Percentiles rank a stretch among this genome's conserved stretches.
phyloP scores from a whole-genome alignment of 2,113 vertebrate species.

The Nestor notabilis region DNA sequence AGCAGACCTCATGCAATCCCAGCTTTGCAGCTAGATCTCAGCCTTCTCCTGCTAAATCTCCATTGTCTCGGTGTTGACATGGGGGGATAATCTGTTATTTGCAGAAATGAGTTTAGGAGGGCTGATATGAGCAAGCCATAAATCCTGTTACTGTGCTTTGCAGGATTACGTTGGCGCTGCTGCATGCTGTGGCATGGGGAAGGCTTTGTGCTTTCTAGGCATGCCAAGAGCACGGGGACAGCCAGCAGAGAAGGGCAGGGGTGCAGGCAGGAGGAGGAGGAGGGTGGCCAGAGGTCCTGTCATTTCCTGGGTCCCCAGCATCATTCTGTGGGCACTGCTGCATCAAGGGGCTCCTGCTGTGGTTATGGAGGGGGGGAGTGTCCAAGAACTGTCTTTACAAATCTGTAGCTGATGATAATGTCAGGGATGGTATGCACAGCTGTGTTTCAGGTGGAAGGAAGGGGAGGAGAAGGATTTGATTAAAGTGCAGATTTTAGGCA shows the following conservation, averaged over 20 bases:
- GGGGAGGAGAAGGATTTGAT: neutral
- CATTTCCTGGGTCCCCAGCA: neutral
- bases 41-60: neutral
- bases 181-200: fast-evolving
- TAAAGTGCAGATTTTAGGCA: neutral
- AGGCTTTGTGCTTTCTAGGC: neutral
- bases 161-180: neutral
- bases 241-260: neutral
- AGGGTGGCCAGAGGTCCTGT: neutral
- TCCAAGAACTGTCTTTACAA: neutral
- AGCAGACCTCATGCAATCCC: neutral
- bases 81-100: neutral
- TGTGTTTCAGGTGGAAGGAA: neutral
- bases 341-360: neutral
- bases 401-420: neutral
- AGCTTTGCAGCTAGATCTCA: neutral
- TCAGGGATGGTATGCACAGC: fast-evolving
- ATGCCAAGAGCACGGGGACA: neutral
- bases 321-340: neutral
- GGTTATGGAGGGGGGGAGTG: fast-evolving
- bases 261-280: neutral
- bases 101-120: constrained; percentile 13
- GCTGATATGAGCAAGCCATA: neutral
- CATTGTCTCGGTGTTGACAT: neutral
- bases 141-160: constrained; percentile 27